phyloP scores from a whole-genome alignment of 2,888 invertebrate genomes.

The Trilocha varians region DNA sequence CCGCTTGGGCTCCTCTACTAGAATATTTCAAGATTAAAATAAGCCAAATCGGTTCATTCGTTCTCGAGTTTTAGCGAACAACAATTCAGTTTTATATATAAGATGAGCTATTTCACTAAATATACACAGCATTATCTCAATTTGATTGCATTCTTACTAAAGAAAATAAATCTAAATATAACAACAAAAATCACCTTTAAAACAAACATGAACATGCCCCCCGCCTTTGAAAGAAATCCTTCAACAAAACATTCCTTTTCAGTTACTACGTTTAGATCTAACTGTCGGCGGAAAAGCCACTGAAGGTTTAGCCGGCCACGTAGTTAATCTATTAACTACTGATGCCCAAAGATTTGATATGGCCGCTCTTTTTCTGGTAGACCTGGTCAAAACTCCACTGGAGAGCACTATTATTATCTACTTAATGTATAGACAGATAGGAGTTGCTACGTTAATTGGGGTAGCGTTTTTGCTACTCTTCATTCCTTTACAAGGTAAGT shows the following conservation, averaged over 20 bases:
- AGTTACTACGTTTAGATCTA: conserved; percentile 82
- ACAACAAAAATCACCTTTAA: too few relatives aligned
- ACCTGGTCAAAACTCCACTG: conserved; percentile 86
- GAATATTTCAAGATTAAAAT: too few relatives aligned
- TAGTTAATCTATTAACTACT: conserved; percentile 87
- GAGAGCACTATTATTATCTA: conserved; percentile 84
- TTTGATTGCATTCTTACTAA: too few relatives aligned
- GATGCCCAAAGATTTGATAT: conserved; percentile 91
- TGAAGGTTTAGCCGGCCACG: conserved; percentile 76
- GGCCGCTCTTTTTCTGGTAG: conserved; percentile 85
- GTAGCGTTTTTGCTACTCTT: conserved; percentile 73
- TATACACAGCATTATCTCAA: too few relatives aligned
- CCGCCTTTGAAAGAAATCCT: too few relatives aligned
- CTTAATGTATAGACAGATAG: conserved; percentile 78
- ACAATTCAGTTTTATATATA: too few relatives aligned
- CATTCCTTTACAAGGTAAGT: conserved; percentile 75
- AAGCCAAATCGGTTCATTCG: too few relatives aligned
- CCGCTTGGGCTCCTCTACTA: too few relatives aligned
- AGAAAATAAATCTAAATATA: too few relatives aligned
- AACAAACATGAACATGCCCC: too few relatives aligned
- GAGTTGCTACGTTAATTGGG: conserved; percentile 72
- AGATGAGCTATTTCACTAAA: too few relatives aligned
- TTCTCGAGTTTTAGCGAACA: too few relatives aligned
- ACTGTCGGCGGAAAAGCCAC: conserved; percentile 73
- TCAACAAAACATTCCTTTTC: conserved; percentile 27